Base-by-base conservation (phyloP, 2,888 invertebrate species). In the Malacosoma neustria region DNA sequence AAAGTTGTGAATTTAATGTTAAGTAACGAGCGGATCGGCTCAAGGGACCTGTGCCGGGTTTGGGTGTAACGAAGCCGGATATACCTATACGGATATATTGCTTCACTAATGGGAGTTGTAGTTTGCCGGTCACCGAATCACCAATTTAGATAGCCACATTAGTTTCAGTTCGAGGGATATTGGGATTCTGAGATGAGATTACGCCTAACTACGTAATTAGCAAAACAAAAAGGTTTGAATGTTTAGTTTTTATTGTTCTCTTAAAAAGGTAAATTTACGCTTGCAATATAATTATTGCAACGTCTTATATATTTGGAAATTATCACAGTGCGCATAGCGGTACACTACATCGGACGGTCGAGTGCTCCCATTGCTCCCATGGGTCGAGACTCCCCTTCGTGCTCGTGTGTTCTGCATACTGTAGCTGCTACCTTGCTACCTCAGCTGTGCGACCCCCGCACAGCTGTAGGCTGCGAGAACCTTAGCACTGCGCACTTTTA, bases 1-100 rank as follows among this genome's bases (percentile, higher is more conserved):
- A 63, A 80, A 79, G 65, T 80, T 81, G 61, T 50, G 60, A 59
- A 64, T 71, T 77, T 79, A 81, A 80, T 73, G 72, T 66, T 62
- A 67, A 76, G 68, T 77, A 76, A 79, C 70, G 71, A 67, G 62
- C 74, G 69, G 71, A 72, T 76, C 69, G 71, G 58, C 65, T 64
- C 61, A 50, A 45, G 70, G 68, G 69, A 67, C 60, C 64, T 22
- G 13, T 22, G 9, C 22, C 22, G 6, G 22, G 9, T 22, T 22
- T 9, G 22, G 22, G 3, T 22, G 9, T 22, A 22, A 22, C 22
- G 22, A 22, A 22, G 5, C 22, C 22, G 22, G 22, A 22, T 22
- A 22, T 42, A 45, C 43, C 48, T 45, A 22, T 22, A 5, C 22
- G 6, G 22, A 9, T 22, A 22, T 22, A 22, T 22, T 7, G 6